phyloP scores from a whole-genome alignment of 1,140 invertebrate species.

The Arion vulgaris region DNA sequence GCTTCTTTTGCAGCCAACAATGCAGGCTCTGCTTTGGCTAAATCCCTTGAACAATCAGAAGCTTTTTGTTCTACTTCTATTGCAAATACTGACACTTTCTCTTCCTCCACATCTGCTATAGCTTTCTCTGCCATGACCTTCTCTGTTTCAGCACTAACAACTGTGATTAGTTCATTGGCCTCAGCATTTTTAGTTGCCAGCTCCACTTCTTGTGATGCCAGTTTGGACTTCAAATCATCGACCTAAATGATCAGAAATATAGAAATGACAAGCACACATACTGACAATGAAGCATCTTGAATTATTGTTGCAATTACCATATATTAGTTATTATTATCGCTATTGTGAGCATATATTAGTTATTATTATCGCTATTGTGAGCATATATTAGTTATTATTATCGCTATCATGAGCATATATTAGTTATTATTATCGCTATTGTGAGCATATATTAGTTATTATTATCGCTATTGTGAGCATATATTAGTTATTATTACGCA shows the following conservation, averaged over 20 bases:
- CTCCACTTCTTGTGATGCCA: slow-evolving; percentile 94
- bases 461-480: too few species aligned
- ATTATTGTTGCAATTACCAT: not conserved
- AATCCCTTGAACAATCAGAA: slow-evolving; percentile 92
- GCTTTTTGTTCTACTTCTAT: slow-evolving; percentile 95
- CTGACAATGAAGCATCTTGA: not conserved
- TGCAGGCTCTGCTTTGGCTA: slow-evolving; percentile 96
- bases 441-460: too few species aligned
- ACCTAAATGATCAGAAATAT: slow-evolving; percentile 75
- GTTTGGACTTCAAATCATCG: slow-evolving; percentile 90
- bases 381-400: too few species aligned
- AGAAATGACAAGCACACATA: not conserved
- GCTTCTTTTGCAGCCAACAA: slow-evolving; percentile 93
- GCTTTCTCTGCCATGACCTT: slow-evolving; percentile 93
- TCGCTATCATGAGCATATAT: too few species aligned
- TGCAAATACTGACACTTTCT: slow-evolving; percentile 92
- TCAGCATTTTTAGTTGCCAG: slow-evolving; percentile 95
- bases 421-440: too few species aligned
- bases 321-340: too few species aligned
- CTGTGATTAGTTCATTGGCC: slow-evolving; percentile 93
- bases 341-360: too few species aligned
- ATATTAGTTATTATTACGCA: too few species aligned
- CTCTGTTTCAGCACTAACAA: slow-evolving; percentile 93
- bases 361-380: too few species aligned
- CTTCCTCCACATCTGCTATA: slow-evolving; percentile 93